Base-by-base conservation (phyloP, 2,113 vertebrate genomes). In the Brachyhypopomus gauderio region DNA sequence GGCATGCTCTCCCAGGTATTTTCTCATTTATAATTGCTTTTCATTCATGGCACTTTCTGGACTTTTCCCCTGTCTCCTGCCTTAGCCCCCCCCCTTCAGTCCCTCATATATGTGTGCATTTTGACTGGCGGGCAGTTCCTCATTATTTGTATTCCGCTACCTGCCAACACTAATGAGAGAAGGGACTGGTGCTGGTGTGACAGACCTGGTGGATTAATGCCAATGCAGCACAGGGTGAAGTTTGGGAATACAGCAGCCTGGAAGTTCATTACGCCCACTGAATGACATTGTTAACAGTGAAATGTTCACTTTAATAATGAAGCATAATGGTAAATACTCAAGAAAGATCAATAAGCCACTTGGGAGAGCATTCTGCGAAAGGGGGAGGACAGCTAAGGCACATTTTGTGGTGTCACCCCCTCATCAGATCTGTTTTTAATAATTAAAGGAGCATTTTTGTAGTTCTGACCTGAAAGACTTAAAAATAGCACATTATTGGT, bases 91-190 rank as follows among this genome's bases (percentile, higher is more conserved):
- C 45, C 12, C 45, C 12, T 74, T 63, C 56, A 48, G 12, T 48
- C 55, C 41, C n/a, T 52, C 66, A 66, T 64, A 66, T 83, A 83
- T 86, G 56, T 77, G 72, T 79, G 30, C 83, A 79, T 77, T 88
- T 88, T 91, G 92, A 92, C 91, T 93, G 86, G 89, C 87, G 86
- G 92, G 91, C 90, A 92, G 88, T 90, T 90, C 83, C 93, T 93
- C 92, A 93, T 93, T 94, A 94, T 93, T 92, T 89, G 89, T 88
- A 93, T 92, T 91, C 89, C 92, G 90, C 92, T 91, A 91, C 90
- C 89, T 93, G 93, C 90, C 92, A 92, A 79, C 84, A 90, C 91
- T 93, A 94, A 93, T 93, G 92, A 93, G 92, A 85, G 84, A 87
- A 90, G 92, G 91, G 92, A 93, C 89, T 86, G 41, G 16, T 86